These are phyloP conservation scores for Eurytoma adleriae DNA, from an alignment of 2,888 invertebrate genomes.

Conservation along the genomic window DNA sequence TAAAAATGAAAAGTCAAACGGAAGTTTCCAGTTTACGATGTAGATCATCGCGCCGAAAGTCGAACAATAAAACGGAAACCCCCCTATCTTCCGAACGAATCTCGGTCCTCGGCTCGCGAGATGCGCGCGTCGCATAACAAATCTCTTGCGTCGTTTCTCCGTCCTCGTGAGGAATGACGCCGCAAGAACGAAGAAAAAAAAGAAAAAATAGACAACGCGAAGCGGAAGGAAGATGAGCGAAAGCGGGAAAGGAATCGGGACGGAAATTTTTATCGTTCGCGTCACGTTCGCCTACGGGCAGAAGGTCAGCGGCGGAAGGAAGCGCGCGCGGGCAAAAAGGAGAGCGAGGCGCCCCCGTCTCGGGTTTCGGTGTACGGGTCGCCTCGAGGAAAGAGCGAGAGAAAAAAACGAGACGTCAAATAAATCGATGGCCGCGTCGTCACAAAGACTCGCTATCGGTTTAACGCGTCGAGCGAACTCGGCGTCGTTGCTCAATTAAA, in stretches of 20 bases:
- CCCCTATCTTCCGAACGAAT: neutral
- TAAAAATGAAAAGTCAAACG: no score
- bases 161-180: neutral
- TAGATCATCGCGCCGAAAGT: no score
- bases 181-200: neutral
- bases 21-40: no score
- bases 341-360: neutral
- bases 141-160: neutral
- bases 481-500: constrained; percentile 20
- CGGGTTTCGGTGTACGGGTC: no score
- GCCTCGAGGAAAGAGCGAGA: neutral
- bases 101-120: neutral
- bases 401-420: neutral
- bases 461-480: constrained; percentile 18
- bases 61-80: constrained; percentile 15
- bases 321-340: neutral
- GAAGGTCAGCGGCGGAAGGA: constrained; percentile 14
- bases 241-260: no score
- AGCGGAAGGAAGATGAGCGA: neutral
- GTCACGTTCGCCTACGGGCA: constrained; percentile 9
- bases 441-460: constrained; percentile 9
- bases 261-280: constrained; percentile 5
- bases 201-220: neutral
- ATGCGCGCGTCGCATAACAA: neutral
- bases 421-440: constrained; percentile 25